Conservation (phyloP, 2,113 vertebrate genomes). For the Ancistrus triradiatus region DNA sequence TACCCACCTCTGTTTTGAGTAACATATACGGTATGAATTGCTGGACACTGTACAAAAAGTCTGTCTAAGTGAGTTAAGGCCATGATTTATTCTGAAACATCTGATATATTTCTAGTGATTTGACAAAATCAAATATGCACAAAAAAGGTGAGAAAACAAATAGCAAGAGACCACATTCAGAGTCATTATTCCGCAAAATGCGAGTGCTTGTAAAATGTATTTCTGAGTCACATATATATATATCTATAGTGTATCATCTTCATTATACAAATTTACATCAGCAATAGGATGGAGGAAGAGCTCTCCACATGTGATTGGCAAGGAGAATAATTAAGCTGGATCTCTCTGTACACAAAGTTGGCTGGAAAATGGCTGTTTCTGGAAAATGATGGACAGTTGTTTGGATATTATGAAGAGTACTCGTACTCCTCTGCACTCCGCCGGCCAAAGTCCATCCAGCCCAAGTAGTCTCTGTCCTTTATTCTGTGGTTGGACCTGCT, state of each 20-base stretch:
- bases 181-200: conserved; percentile 39
- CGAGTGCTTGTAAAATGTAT: conserved; percentile 49
- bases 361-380: conserved; percentile 18
- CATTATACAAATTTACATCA: conserved; percentile 67
- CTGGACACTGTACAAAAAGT: background rate
- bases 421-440: conserved; percentile 91
- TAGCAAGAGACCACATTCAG: conserved; percentile 48
- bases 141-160: conserved; percentile 37
- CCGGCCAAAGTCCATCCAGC: conserved; percentile 98
- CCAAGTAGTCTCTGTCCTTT: conserved; percentile 93
- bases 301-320: conserved; percentile 55
- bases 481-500: conserved; percentile 85
- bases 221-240: background rate
- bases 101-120: conserved; percentile 14
- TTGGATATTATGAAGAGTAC: conserved; percentile 76
- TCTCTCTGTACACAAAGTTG: conserved; percentile 55
- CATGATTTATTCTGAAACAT: conserved; percentile 43
- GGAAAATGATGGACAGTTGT: background rate
- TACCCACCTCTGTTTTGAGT: background rate
- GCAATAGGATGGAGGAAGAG: conserved; percentile 59
- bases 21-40: background rate
- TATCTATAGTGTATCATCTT: conserved; percentile 58
- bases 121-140: conserved; percentile 24
- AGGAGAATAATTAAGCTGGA: conserved; percentile 43
- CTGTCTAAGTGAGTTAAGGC: conserved; percentile 35